A percentile compares a stretch with the other conserved stretches of the same genome.
phyloP scores from a whole-genome alignment of 2,888 invertebrate species.

The Drosophila multiciliata region DNA sequence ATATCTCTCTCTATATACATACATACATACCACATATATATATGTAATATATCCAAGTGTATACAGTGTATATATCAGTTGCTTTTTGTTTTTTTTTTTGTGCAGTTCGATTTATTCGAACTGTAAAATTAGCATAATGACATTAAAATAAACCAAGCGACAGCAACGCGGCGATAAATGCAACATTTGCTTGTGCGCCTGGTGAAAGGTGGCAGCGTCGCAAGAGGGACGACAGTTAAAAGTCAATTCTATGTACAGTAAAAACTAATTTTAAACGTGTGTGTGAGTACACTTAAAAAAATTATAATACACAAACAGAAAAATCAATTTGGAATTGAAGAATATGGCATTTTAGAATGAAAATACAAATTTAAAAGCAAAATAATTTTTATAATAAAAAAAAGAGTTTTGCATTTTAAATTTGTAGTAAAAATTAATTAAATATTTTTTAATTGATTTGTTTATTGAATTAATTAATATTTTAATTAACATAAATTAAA shows the following conservation, averaged over 20 bases:
- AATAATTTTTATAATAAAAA: no score
- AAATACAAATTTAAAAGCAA: no score
- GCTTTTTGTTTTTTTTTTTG: slow-evolving; percentile 40
- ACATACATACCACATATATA: slow-evolving; percentile 3
- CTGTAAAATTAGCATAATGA: slow-evolving; percentile 77
- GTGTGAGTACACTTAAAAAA: neutral
- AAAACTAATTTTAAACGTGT: slow-evolving; percentile 15
- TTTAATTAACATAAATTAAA: no score
- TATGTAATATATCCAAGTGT: neutral
- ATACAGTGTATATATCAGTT: slow-evolving; percentile 18
- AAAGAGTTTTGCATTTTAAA: no score
- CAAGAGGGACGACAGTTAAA: slow-evolving; percentile 24
- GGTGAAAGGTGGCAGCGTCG: slow-evolving; percentile 29
- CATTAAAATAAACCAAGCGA: slow-evolving; percentile 77
- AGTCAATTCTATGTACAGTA: slow-evolving; percentile 30
- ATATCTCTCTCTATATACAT: slow-evolving; percentile 5
- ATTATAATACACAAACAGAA: neutral
- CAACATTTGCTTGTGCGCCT: slow-evolving; percentile 37
- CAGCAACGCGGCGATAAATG: slow-evolving; percentile 45
- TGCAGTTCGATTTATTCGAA: slow-evolving; percentile 57
- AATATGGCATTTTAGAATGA: accelerated
- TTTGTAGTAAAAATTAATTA: neutral
- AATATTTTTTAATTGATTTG: neutral
- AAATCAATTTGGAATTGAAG: neutral
- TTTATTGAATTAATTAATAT: no score